Conservation (phyloP, 64 coral and sea anemone genomes). For the Montipora capricornis region DNA sequence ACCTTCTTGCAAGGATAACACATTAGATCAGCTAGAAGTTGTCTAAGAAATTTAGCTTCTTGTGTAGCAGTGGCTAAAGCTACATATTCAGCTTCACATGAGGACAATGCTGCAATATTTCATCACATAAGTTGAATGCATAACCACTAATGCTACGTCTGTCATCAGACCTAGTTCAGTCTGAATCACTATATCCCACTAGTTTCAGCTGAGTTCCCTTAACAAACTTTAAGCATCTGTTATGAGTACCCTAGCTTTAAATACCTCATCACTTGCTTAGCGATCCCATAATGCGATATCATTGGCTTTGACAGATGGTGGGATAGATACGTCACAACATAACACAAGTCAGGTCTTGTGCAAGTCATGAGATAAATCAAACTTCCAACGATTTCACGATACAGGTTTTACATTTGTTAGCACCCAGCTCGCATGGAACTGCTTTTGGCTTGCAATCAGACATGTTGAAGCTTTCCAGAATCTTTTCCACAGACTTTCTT, state of each 20-base stretch:
- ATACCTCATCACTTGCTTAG: conserved; percentile 60
- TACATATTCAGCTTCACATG: conserved; percentile 61
- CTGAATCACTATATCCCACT: conserved; percentile 30
- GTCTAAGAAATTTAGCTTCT: conserved; percentile 40
- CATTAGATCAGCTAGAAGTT: conserved; percentile 22
- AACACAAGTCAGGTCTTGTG: conserved; percentile 68
- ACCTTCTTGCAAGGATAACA: background rate
- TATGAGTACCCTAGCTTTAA: conserved; percentile 33
- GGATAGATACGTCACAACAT: conserved; percentile 55
- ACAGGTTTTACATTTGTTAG: conserved; percentile 31
- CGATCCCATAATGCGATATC: conserved; percentile 16
- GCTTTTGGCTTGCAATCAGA: conserved; percentile 62
- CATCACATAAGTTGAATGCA: conserved; percentile 44
- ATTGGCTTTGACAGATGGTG: conserved; percentile 58
- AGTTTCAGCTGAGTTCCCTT: conserved; percentile 31
- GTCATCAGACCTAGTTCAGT: conserved; percentile 41
- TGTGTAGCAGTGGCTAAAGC: conserved; percentile 8
- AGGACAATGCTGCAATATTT: conserved; percentile 55
- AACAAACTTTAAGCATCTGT: conserved; percentile 45
- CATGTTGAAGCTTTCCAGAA: conserved; percentile 64
- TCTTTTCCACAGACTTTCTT: background rate
- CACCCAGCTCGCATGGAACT: conserved; percentile 50
- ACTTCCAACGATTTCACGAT: conserved; percentile 52
- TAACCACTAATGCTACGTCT: conserved; percentile 59
- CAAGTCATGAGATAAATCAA: conserved; percentile 64